Percentiles rank a stretch among this genome's conserved stretches.
Evolutionary conservation across 2,888 invertebrate species (phyloP).

Genomic region (Pristionchus arcanus): DNA sequence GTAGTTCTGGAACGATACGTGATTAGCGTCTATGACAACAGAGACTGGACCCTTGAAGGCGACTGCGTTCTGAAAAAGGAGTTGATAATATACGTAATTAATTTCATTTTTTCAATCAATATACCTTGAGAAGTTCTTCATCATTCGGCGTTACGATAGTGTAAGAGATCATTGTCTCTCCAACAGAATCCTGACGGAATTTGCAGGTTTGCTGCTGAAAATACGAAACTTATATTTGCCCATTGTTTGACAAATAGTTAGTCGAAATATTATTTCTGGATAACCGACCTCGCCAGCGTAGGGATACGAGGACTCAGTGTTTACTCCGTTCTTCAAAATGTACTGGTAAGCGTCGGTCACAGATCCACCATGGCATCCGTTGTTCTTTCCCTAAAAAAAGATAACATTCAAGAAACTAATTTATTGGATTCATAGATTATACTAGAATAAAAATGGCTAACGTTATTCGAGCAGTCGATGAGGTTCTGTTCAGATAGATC

Average conservation of each 20-base stretch:
- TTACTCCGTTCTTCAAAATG: conserved; percentile 85
- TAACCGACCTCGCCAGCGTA: conserved; percentile 83
- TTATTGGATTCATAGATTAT: no score
- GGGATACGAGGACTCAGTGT: conserved; percentile 90
- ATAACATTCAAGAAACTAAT: no score
- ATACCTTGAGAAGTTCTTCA: conserved; percentile 73
- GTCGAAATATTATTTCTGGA: background rate
- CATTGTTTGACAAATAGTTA: no score
- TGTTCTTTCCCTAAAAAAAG: background rate
- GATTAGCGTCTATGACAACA: conserved; percentile 79
- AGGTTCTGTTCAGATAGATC: conserved; percentile 80
- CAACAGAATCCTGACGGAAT: background rate
- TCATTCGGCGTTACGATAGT: conserved; percentile 78
- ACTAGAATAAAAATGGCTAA: no score
- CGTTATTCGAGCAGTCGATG: conserved; percentile 79
- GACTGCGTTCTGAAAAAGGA: conserved; percentile 64
- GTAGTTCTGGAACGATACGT: conserved; percentile 79
- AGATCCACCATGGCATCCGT: conserved; percentile 80
- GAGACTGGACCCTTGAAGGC: conserved; percentile 79
- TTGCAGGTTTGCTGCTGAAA: background rate
- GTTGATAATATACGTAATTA: no score
- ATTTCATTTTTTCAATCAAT: no score
- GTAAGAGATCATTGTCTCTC: conserved; percentile 77
- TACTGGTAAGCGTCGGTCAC: conserved; percentile 80
- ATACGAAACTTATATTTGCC: background rate